Percentiles rank a stretch among this genome's conserved stretches.
Conservation (phyloP, 2,888 invertebrate species). For the Glyphotaelius pellucidus region DNA sequence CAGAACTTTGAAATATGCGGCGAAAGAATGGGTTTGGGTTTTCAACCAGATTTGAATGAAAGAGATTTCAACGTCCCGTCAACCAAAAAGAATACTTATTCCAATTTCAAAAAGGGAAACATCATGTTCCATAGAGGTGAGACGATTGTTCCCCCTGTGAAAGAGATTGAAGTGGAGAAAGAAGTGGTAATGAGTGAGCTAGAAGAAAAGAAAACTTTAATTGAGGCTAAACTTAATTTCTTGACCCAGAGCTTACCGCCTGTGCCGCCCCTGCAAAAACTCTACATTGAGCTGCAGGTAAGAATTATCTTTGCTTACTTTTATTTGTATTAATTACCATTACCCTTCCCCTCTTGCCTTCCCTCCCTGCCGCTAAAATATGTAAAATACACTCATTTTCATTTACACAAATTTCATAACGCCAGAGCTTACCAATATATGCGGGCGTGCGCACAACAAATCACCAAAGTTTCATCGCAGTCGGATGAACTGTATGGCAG, state of each 20-base stretch:
- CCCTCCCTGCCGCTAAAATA: too few relatives aligned
- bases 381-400: too few relatives aligned
- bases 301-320: slow-evolving; percentile 58
- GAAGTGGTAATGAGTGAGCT: slow-evolving; percentile 69
- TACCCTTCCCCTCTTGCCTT: too few relatives aligned
- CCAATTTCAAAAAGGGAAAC: slow-evolving; percentile 72
- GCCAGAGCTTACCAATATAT: too few relatives aligned
- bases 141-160: slow-evolving; percentile 68
- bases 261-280: slow-evolving; percentile 77
- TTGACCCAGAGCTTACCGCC: slow-evolving; percentile 74
- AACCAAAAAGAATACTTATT: slow-evolving; percentile 68
- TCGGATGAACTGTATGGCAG: too few relatives aligned
- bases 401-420: too few relatives aligned
- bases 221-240: slow-evolving; percentile 77
- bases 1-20: slow-evolving; percentile 74
- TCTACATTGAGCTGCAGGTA: slow-evolving; percentile 79
- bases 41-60: slow-evolving; percentile 66
- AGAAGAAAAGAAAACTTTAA: slow-evolving; percentile 72
- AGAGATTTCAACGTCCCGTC: slow-evolving; percentile 22
- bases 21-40: slow-evolving; percentile 76
- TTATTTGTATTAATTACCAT: slow-evolving; percentile 25
- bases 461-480: too few relatives aligned
- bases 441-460: too few relatives aligned
- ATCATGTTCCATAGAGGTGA: slow-evolving; percentile 77
- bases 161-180: slow-evolving; percentile 49